Evolutionary conservation across 2,888 invertebrate species (phyloP), one percentile per base, ranked within the genome.

Genomic region (Diogma glabrata): DNA sequence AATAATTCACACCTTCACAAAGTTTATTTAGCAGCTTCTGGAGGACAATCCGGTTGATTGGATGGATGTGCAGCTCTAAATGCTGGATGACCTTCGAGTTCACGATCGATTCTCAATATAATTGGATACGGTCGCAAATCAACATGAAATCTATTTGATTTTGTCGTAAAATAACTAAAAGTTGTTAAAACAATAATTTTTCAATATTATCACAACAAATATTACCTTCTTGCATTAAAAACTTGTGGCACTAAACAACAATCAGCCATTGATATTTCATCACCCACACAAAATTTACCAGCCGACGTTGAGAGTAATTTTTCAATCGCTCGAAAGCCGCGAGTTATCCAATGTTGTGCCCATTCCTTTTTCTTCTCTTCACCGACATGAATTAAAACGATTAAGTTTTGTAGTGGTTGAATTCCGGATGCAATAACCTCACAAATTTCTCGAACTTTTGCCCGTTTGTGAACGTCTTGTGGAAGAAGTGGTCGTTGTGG

Each of bases 221-320:
- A n/a, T n/a, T n/a, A n/a, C n/a, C n/a, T 87, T 67, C 87, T 77
- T 24, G 95, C 95, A 73, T 93, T 94, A 67, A 88, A 92, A 50
- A 95, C 86, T 73, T 97, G 96, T 46, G 96, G 96, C 49, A 96
- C 88, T 53, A 97, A 74, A 66, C 91, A 95, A 63, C 93, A 87
- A 70, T 97, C 97, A 5, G 96, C 96, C 63, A 96, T 72, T 0
- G 94, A 89, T 53, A 97, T 83, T 59, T 87, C 85, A 70, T 97
- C 92, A 1, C 96, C 96, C 3, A 94, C 87, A 64, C 90, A 91
- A 65, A 89, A 96, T 65, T 89, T 89, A 8, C 92, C 92, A 47
- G 93, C 87, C 48, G 85, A 85, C 3, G 84, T 77, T 1, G 84
- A 81, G 9, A 97, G 71, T 26, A 91, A 72, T 64, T 87, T 85